Evolutionary conservation across 2,113 vertebrate genomes (phyloP).

Genomic region (Platysternon megacephalum): DNA sequence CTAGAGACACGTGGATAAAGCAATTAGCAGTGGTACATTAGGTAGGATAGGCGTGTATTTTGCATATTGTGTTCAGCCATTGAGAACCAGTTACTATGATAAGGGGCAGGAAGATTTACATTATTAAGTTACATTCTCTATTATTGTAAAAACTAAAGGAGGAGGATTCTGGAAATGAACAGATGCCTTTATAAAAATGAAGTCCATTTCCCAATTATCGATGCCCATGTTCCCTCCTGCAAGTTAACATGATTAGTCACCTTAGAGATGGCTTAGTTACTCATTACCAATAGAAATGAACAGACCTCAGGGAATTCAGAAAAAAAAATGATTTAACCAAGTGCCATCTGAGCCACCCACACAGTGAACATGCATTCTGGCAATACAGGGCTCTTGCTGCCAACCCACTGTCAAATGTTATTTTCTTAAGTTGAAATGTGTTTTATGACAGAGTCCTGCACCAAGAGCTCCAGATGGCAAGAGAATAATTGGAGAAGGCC

Average conservation of each 20-base stretch:
- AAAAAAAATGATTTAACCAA: constrained; percentile 64
- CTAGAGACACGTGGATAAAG: neutral
- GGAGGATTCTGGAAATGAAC: neutral
- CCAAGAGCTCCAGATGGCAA: constrained; percentile 66
- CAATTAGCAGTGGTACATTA: constrained; percentile 43
- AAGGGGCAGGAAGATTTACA: neutral
- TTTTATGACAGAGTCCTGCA: constrained; percentile 49
- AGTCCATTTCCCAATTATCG: neutral
- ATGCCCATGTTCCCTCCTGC: neutral
- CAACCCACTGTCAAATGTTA: constrained; percentile 70
- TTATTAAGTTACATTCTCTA: neutral
- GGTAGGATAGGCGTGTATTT: constrained; percentile 32
- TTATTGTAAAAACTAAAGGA: neutral
- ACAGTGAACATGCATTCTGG: constrained; percentile 61
- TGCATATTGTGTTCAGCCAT: constrained; percentile 17
- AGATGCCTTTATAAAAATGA: neutral
- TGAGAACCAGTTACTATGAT: neutral
- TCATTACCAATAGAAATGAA: constrained; percentile 58
- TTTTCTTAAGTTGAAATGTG: constrained; percentile 36
- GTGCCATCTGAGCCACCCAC: constrained; percentile 76
- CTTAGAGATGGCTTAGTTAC: constrained; percentile 49
- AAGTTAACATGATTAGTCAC: constrained; percentile 25
- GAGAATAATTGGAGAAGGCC: constrained; percentile 35
- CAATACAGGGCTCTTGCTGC: constrained; percentile 57
- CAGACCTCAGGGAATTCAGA: constrained; percentile 46